Base-by-base conservation (phyloP, 1,140 invertebrate genomes). In the Euwallacea fornicatus region DNA sequence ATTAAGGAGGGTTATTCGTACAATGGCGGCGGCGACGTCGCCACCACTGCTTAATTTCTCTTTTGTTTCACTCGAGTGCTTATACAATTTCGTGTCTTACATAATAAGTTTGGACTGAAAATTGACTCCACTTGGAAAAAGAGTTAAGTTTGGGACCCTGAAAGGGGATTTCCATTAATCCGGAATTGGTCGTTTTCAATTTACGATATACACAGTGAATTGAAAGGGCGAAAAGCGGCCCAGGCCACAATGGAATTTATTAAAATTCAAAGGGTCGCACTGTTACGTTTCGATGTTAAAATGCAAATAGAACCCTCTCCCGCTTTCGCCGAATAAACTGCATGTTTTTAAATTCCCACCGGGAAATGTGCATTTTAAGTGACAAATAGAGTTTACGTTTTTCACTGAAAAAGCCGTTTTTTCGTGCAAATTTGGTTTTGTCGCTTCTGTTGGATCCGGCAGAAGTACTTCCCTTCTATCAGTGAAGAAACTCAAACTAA, bases 251-350 rank as follows among this genome's bases (percentile, higher is more conserved):
- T 61, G 21, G 42, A 61, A 61, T 61, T 61, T 61, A 61, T 61
- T 61, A 44, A 61, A 61, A 61, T 61, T 61, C 59, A 61, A 61
- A 61, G 59, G 59, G 59, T 61, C 59, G 59, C 59, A n/a, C 59
- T 61, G 59, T 61, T 61, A 61, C 59, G 59, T 61, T 50, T 61
- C 59, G 59, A 61, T 61, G 59, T 61, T 61, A 61, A 61, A 61
- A 61, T 61, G 59, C 59, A 61, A 61, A 61, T 61, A 43, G 59
- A 43, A 61, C n/a, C 42, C 11, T 15, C 56, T 15, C 21, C 42
- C 59, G 59, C n/a, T 13, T 61, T 58, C 16, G 21, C 59, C 33
- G 21, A 61, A 61, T 61, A 61, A 61, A 61, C 59, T 61, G 59
- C 59, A 61, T 61, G 59, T 61, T 61, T 61, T 61, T 61, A 61